A percentile compares a stretch with the other conserved stretches of the same genome.
These are phyloP conservation scores for Ceratitis capitata DNA, from an alignment of 1,140 invertebrate genomes.

Conservation along the genomic window DNA sequence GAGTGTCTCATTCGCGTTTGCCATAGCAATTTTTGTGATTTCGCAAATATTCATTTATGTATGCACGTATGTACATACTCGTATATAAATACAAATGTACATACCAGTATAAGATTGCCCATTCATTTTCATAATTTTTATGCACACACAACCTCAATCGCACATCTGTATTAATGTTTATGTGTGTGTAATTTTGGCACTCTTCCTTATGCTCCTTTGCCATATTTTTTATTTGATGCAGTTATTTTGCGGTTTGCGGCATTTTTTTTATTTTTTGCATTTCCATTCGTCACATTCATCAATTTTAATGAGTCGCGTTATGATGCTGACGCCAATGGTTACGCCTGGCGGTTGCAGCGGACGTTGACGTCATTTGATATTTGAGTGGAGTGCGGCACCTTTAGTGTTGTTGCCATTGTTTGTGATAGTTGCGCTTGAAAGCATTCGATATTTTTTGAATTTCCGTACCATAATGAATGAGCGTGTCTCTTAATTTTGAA, in stretches of 20 bases:
- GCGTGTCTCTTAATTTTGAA: too few species aligned
- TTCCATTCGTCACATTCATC: conserved; percentile 22
- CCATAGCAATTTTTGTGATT: neutral
- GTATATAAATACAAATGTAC: too few species aligned
- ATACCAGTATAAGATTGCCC: neutral
- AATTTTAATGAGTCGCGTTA: conserved; percentile 23
- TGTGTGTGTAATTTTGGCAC: neutral
- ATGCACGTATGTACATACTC: neutral
- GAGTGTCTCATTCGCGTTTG: neutral
- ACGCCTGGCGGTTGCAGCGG: neutral
- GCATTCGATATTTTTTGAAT: too few species aligned
- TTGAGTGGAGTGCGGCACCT: too few species aligned
- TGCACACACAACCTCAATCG: too few species aligned
- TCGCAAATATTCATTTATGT: neutral
- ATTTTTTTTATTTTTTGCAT: too few species aligned
- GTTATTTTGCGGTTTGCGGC: neutral
- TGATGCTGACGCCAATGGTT: neutral
- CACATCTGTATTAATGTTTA: neutral
- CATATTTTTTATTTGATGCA: neutral
- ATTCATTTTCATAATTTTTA: conserved; percentile 35
- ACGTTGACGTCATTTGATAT: neutral
- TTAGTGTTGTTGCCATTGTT: neutral
- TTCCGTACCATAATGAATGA: too few species aligned
- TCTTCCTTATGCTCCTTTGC: neutral
- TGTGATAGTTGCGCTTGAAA: too few species aligned